phyloP scores from a whole-genome alignment of 2,113 vertebrate species.

The Glaucidium brasilianum region DNA sequence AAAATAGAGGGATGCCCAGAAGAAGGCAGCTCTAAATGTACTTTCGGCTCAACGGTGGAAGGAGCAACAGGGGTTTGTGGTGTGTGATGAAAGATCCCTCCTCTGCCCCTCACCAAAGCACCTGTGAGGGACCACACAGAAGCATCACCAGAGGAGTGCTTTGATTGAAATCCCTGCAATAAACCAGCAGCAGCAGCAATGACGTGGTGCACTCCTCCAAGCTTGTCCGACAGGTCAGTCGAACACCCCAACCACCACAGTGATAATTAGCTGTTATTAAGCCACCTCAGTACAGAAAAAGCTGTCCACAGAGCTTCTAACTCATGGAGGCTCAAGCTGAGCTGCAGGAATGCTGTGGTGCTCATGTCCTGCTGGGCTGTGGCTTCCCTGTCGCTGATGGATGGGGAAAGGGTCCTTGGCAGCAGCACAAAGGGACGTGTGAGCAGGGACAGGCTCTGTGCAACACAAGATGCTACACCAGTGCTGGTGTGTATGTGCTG shows the following conservation, averaged over 20 bases:
- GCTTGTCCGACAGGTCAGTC: background rate
- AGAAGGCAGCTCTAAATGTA: background rate
- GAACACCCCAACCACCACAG: background rate
- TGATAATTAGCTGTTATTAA: background rate
- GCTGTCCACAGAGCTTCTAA: background rate
- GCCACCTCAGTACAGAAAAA: background rate
- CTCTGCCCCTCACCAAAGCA: background rate
- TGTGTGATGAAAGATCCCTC: background rate
- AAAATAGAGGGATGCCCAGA: background rate
- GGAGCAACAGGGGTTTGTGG: background rate
- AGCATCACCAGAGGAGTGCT: background rate
- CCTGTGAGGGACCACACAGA: fast-evolving
- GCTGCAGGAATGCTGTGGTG: background rate
- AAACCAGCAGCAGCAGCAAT: background rate
- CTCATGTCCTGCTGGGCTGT: background rate
- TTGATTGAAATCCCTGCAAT: background rate
- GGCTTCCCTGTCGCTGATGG: background rate
- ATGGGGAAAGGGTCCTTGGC: background rate
- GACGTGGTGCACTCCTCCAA: fast-evolving
- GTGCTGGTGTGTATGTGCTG: fast-evolving
- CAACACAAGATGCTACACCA: fast-evolving
- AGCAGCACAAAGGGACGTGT: fast-evolving
- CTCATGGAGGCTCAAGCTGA: background rate
- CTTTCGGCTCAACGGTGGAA: background rate
- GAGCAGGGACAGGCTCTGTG: background rate